Conservation (phyloP, 1,140 invertebrate species). For the Drosophila burlai region DNA sequence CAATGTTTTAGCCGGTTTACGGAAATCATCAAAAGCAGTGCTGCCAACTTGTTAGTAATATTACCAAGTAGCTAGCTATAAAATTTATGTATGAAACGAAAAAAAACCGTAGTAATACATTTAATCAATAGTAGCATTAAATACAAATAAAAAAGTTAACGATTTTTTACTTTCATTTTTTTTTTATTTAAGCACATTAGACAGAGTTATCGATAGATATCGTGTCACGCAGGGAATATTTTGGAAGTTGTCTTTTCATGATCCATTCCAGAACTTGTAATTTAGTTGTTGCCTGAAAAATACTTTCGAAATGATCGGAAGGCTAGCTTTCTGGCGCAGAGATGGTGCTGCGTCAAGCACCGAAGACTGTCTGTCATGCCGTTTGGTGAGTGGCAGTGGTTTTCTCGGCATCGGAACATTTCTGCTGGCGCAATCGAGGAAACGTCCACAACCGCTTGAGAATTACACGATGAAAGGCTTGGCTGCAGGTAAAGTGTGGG, state of each 20-base stretch:
- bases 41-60: slow-evolving; percentile 2
- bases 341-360: slow-evolving; percentile 47
- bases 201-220: not conserved
- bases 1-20: not conserved
- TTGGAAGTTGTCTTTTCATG: not conserved
- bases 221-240: slow-evolving; percentile 6
- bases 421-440: slow-evolving; percentile 59
- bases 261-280: slow-evolving; percentile 1
- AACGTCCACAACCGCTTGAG: slow-evolving; percentile 46
- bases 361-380: slow-evolving; percentile 61
- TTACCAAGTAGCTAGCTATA: not conserved
- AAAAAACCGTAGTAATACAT: no score
- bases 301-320: slow-evolving; percentile 60
- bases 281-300: not conserved
- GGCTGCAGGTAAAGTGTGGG: slow-evolving; percentile 47
- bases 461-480: slow-evolving; percentile 66
- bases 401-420: slow-evolving; percentile 67
- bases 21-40: not conserved
- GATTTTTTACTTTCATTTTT: no score
- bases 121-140: not conserved
- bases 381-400: slow-evolving; percentile 64
- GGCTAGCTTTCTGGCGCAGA: slow-evolving; percentile 56
- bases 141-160: not conserved
- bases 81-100: not conserved
- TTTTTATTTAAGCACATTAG: no score